These are phyloP conservation scores for Cheilosia pagana DNA, from an alignment of 2,888 invertebrate species.

Conservation along the genomic window DNA sequence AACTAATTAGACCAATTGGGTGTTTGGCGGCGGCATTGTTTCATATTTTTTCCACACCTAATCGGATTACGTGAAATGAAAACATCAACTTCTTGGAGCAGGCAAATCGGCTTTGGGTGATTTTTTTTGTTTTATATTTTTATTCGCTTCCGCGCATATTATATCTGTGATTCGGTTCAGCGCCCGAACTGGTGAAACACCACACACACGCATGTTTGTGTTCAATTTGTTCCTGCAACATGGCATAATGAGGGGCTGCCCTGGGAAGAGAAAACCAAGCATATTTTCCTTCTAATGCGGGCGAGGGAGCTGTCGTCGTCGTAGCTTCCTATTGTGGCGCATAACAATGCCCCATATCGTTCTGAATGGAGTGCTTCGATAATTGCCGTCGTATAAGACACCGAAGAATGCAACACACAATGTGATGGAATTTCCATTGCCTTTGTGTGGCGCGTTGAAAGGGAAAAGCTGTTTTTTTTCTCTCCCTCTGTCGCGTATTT, in stretches of 20 bases:
- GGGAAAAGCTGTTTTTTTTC: neutral
- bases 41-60: neutral
- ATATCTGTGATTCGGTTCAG: constrained; percentile 59
- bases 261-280: constrained; percentile 35
- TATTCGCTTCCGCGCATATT: constrained; percentile 64
- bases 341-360: constrained; percentile 41
- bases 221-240: constrained; percentile 47
- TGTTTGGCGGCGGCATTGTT: constrained; percentile 11
- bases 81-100: constrained; percentile 48
- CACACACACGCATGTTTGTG: constrained; percentile 49
- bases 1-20: constrained; percentile 56
- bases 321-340: constrained; percentile 45
- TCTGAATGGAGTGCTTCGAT: constrained; percentile 58
- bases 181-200: constrained; percentile 16
- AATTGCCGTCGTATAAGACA: constrained; percentile 67
- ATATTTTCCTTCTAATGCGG: constrained; percentile 37
- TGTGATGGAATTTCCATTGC: constrained; percentile 62
- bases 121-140: neutral
- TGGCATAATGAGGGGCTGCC: constrained; percentile 41
- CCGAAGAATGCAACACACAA: constrained; percentile 62
- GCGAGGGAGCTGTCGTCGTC: neutral
- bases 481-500: neutral
- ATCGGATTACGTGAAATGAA: constrained; percentile 56
- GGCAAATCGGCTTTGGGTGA: constrained; percentile 65
- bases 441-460: constrained; percentile 27